Evolutionary conservation across 1,140 invertebrate species (phyloP).

Genomic region (Helicoverpa zea): DNA sequence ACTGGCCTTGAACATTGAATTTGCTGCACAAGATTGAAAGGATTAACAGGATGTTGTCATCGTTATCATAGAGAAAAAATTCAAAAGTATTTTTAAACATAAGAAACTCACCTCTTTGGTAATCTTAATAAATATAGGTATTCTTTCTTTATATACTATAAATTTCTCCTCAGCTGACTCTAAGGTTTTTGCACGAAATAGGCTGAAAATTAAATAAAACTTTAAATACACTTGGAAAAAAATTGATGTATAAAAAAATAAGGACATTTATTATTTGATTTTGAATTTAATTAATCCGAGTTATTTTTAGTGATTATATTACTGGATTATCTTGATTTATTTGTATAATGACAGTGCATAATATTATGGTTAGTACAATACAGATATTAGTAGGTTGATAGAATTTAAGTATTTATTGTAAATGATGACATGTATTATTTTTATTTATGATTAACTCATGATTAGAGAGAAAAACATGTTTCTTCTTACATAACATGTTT

Average conservation of each 20-base stretch:
- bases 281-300: too few relatives aligned
- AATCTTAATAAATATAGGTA: conserved; percentile 90
- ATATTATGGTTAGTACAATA: neutral
- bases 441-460: neutral
- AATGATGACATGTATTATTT: too few relatives aligned
- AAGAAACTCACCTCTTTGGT: conserved; percentile 88
- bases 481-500: neutral
- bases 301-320: too few relatives aligned
- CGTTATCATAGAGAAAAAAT: neutral
- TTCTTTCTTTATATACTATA: conserved; percentile 90
- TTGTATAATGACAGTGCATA: too few relatives aligned
- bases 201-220: conserved; percentile 86
- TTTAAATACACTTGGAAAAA: neutral
- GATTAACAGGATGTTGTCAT: too few relatives aligned
- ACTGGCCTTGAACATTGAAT: too few relatives aligned
- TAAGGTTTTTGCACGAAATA: conserved; percentile 90
- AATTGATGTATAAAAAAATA: too few relatives aligned
- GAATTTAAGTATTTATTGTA: neutral
- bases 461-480: neutral
- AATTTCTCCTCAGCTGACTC: conserved; percentile 90
- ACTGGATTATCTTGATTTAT: too few relatives aligned
- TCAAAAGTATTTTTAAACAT: too few relatives aligned
- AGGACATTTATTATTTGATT: too few relatives aligned
- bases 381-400: neutral
- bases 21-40: too few relatives aligned